Percentiles rank a stretch among this genome's conserved stretches.
These are phyloP conservation scores for Dermatemys mawii DNA, from an alignment of 2,113 vertebrate species.

Conservation along the genomic window DNA sequence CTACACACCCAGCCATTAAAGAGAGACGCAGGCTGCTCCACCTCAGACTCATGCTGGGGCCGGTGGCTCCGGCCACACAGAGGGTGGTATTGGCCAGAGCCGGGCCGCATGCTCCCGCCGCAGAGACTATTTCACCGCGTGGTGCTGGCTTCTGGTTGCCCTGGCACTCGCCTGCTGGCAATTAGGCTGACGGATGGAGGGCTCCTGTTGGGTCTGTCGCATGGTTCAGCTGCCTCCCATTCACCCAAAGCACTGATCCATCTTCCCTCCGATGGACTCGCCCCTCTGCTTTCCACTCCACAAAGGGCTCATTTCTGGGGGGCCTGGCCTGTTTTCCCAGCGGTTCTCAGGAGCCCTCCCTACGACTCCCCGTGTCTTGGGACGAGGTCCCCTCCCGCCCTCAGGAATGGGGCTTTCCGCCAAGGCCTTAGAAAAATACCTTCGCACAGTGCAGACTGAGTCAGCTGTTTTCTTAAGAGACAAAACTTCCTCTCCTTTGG, in stretches of 20 bases:
- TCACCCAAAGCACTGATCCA: not conserved
- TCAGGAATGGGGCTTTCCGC: not conserved
- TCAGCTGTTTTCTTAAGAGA: not conserved
- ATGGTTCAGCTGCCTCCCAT: not conserved
- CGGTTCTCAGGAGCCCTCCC: not conserved
- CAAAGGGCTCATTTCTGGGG: not conserved
- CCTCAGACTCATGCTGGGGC: not conserved
- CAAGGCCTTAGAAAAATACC: not conserved
- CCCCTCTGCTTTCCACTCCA: not conserved
- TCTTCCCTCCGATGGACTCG: rapidly evolving
- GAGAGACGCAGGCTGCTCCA: too few species aligned
- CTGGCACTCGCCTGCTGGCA: not conserved
- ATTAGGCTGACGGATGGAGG: not conserved
- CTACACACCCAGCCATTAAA: rapidly evolving
- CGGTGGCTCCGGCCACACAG: not conserved
- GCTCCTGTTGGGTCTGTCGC: not conserved
- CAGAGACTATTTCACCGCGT: not conserved
- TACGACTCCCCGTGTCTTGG: not conserved
- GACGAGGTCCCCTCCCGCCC: not conserved
- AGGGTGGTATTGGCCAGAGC: not conserved
- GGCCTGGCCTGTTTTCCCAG: rapidly evolving
- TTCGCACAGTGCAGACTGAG: not conserved
- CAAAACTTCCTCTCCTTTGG: not conserved
- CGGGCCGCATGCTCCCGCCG: not conserved
- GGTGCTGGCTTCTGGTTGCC: not conserved